Conservation (phyloP, 2,888 invertebrate genomes). For the Dicyrtomina minuta region DNA sequence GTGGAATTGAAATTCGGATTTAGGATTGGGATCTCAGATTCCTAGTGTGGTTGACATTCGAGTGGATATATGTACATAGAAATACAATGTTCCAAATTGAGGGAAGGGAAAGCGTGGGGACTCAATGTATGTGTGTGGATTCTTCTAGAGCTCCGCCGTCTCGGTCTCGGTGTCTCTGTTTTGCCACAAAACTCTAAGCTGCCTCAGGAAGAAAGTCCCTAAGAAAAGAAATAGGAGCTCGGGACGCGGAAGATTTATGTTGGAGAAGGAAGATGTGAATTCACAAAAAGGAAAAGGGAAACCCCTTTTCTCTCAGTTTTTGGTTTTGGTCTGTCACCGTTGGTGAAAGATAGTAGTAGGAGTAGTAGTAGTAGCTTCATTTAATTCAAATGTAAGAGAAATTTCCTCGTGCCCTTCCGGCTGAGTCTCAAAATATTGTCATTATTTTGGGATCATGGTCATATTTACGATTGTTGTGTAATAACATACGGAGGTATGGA, state of each 20-base stretch:
- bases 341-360: neutral
- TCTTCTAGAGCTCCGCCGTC: neutral
- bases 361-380: neutral
- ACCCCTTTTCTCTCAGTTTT: slow-evolving; percentile 18
- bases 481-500: too few relatives aligned
- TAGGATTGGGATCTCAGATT: slow-evolving; percentile 1
- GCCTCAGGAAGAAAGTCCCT: neutral
- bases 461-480: too few relatives aligned
- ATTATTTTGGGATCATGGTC: too few relatives aligned
- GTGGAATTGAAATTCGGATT: slow-evolving; percentile 10
- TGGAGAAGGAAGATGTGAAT: slow-evolving; percentile 27
- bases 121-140: slow-evolving; percentile 5
- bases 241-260: slow-evolving; percentile 16
- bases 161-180: neutral
- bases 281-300: slow-evolving; percentile 20
- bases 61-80: too few relatives aligned
- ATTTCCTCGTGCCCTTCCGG: too few relatives aligned
- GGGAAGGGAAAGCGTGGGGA: neutral
- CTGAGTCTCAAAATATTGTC: too few relatives aligned
- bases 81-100: neutral
- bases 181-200: neutral
- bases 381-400: slow-evolving; percentile 1
- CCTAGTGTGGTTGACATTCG: neutral
- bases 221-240: neutral
- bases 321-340: slow-evolving; percentile 11